phyloP scores from a whole-genome alignment of 1,140 invertebrate species.

The Brachionus calyciflorus region DNA sequence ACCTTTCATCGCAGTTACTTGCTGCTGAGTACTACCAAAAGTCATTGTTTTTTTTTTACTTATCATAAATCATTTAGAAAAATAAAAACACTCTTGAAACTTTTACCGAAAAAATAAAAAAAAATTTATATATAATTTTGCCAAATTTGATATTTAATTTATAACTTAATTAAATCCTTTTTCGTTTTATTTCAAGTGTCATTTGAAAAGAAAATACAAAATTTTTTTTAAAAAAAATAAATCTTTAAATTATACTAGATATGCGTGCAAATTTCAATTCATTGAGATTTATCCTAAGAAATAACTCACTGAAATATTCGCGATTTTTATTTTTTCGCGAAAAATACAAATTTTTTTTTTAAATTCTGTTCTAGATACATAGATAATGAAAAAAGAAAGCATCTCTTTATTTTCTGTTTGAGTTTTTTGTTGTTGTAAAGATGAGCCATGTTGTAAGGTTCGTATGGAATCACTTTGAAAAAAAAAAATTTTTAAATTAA shows the following conservation, averaged over 20 bases:
- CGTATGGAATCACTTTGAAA: too few relatives aligned
- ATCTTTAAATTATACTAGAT: too few relatives aligned
- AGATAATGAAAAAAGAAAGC: slow-evolving; percentile 17
- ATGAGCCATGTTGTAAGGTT: slow-evolving; percentile 13
- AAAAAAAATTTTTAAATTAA: slow-evolving; percentile 12
- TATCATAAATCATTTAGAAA: neutral
- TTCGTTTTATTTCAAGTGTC: too few relatives aligned
- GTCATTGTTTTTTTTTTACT: too few relatives aligned
- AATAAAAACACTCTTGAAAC: too few relatives aligned
- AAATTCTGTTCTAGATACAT: slow-evolving; percentile 42
- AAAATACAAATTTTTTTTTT: neutral
- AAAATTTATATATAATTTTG: too few relatives aligned
- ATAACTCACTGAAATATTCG: neutral
- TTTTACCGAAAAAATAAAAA: too few relatives aligned
- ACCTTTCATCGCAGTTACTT: slow-evolving; percentile 31
- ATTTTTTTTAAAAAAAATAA: too few relatives aligned
- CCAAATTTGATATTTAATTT: too few relatives aligned
- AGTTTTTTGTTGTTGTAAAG: neutral
- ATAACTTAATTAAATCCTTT: too few relatives aligned
- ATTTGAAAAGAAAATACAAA: too few relatives aligned
- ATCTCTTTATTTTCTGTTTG: neutral
- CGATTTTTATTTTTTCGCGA: neutral
- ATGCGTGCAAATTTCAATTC: neutral
- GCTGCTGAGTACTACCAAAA: too few relatives aligned
- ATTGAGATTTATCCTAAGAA: neutral